Evolutionary conservation across 2,888 invertebrate genomes (phyloP).

Genomic region (Eustalomyia histrio): DNA sequence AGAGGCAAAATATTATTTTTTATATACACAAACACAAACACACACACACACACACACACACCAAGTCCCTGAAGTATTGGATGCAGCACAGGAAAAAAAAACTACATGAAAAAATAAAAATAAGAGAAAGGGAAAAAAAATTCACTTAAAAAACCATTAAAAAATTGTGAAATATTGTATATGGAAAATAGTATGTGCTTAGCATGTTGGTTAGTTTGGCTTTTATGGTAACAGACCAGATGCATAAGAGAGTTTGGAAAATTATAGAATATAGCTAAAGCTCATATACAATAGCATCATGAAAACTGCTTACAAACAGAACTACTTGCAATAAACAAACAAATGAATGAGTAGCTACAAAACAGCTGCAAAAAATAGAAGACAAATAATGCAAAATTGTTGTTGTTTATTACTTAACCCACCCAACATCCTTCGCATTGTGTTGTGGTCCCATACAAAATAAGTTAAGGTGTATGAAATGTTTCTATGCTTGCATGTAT

Average conservation of each 20-base stretch:
- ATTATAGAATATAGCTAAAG: neutral
- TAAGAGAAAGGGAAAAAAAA: conserved; percentile 22
- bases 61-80: conserved; percentile 10
- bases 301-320: conserved; percentile 12
- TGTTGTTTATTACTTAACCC: neutral
- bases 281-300: neutral
- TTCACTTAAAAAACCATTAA: conserved; percentile 60
- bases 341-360: conserved; percentile 28
- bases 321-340: conserved; percentile 32
- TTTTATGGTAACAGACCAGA: conserved; percentile 14
- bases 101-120: neutral
- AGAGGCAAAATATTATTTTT: conserved; percentile 24
- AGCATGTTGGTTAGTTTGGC: conserved; percentile 14
- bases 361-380: neutral
- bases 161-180: conserved; percentile 35
- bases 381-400: neutral
- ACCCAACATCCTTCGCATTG: too few relatives aligned
- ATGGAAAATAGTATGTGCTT: conserved; percentile 15
- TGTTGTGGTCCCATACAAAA: neutral
- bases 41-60: neutral
- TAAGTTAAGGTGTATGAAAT: neutral
- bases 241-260: conserved; percentile 35
- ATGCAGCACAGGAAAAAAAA: conserved; percentile 13
- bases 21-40: neutral
- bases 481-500: neutral